Conservation (phyloP, 1,140 invertebrate genomes). For the Drosophila hydei region DNA sequence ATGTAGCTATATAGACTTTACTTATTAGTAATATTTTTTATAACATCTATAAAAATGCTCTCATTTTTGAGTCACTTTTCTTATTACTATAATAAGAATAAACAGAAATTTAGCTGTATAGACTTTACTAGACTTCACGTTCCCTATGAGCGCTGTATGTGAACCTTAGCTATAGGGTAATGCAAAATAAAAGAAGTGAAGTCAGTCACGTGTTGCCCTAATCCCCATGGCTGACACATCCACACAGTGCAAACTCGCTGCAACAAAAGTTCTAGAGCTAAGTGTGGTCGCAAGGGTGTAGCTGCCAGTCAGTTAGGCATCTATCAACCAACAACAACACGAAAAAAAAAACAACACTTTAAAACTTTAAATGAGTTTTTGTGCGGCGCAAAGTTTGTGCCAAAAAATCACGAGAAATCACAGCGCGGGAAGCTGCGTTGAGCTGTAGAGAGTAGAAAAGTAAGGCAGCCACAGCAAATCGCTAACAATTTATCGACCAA, state of each 20-base stretch:
- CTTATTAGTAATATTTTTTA: neutral
- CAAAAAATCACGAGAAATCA: slow-evolving; percentile 49
- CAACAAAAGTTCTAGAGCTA: slow-evolving; percentile 40
- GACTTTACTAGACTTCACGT: neutral
- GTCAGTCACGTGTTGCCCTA: slow-evolving; percentile 63
- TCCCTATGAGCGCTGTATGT: neutral
- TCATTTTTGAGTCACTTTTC: too few relatives aligned
- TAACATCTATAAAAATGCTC: too few relatives aligned
- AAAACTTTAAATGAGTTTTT: slow-evolving; percentile 80
- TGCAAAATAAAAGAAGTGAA: slow-evolving; percentile 22
- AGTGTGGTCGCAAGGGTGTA: slow-evolving; percentile 25
- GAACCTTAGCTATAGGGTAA: slow-evolving; percentile 3
- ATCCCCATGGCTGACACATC: slow-evolving; percentile 40
- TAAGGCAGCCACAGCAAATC: slow-evolving; percentile 47
- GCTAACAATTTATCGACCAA: slow-evolving; percentile 52
- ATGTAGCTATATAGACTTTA: neutral
- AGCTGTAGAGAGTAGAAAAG: neutral
- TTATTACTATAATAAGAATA: too few relatives aligned
- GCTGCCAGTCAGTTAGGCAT: slow-evolving; percentile 46
- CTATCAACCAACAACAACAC: slow-evolving; percentile 42
- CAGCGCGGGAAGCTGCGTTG: neutral
- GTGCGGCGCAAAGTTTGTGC: slow-evolving; percentile 56
- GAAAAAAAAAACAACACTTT: slow-evolving; percentile 64
- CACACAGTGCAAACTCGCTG: slow-evolving; percentile 60
- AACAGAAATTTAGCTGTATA: neutral